Evolutionary conservation across 2,797 vertebrate genomes (phyloP).

Genomic region (Sciurus vulgaris): DNA sequence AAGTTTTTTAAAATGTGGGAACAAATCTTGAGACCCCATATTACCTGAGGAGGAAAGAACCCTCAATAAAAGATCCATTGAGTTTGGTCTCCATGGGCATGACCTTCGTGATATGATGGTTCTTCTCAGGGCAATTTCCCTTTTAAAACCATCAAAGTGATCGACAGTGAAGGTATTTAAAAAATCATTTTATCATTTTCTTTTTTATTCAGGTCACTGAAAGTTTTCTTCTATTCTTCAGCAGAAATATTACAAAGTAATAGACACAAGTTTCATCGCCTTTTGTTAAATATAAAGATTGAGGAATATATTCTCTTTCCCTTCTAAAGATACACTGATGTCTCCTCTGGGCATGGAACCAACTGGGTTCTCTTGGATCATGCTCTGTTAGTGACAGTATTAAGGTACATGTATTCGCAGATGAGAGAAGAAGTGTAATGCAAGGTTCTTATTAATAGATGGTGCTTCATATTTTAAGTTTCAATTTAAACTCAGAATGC

Average conservation of each 20-base stretch:
- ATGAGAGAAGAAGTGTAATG: background rate
- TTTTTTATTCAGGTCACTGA: background rate
- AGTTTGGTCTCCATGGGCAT: background rate
- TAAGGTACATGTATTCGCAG: background rate
- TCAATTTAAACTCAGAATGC: background rate
- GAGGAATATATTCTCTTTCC: background rate
- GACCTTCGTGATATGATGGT: background rate
- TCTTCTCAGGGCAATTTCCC: background rate
- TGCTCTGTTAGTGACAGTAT: background rate
- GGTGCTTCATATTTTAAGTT: background rate
- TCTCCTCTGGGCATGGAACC: background rate
- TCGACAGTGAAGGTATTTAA: background rate
- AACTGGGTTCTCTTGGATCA: background rate
- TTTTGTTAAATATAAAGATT: background rate
- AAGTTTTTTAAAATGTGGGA: background rate
- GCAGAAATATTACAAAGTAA: background rate
- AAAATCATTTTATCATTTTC: background rate
- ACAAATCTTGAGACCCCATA: background rate
- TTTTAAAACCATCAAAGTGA: slow-evolving; percentile 15
- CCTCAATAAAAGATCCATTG: background rate
- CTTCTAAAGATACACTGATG: background rate
- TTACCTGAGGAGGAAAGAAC: background rate
- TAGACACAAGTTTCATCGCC: background rate
- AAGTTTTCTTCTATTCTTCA: background rate
- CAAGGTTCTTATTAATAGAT: background rate